Percentiles rank a stretch among this genome's conserved stretches.
Evolutionary conservation across 2,888 invertebrate species (phyloP).

Genomic region (Drosophila algonquin): DNA sequence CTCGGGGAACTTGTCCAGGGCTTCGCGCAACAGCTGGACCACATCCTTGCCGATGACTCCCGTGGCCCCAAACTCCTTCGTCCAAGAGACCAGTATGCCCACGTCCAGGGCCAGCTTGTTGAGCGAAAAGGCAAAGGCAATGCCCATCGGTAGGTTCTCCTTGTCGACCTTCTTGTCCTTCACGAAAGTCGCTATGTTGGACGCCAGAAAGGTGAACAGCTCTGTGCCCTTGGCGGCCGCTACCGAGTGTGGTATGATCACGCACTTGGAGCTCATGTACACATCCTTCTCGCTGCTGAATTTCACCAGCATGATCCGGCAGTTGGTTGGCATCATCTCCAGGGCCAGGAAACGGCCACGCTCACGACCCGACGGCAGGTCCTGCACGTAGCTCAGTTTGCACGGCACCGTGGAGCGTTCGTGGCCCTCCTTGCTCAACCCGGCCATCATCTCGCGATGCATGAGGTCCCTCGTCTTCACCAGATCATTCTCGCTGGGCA

Average conservation of each 20-base stretch:
- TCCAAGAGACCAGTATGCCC: constrained; percentile 94
- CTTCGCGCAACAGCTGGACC: constrained; percentile 92
- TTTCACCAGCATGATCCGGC: constrained; percentile 95
- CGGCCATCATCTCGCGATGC: constrained; percentile 89
- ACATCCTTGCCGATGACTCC: constrained; percentile 95
- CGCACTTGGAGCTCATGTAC: constrained; percentile 97
- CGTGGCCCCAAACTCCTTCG: constrained; percentile 96
- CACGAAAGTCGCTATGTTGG: constrained; percentile 94
- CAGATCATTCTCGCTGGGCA: constrained; percentile 90
- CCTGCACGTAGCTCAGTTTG: constrained; percentile 96
- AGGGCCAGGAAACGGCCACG: constrained; percentile 96
- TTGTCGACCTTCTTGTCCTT: constrained; percentile 89
- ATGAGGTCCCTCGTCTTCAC: constrained; percentile 89
- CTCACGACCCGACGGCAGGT: constrained; percentile 96
- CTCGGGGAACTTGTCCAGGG: constrained; percentile 92
- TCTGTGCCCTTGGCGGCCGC: constrained; percentile 94
- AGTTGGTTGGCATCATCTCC: constrained; percentile 99
- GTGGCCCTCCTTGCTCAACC: constrained; percentile 90
- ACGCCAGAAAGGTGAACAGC: constrained; percentile 96
- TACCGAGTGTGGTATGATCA: constrained; percentile 94
- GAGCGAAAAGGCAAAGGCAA: constrained; percentile 97
- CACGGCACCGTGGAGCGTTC: constrained; percentile 92
- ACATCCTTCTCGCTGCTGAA: constrained; percentile 90
- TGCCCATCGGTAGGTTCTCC: constrained; percentile 93
- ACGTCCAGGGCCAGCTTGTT: constrained; percentile 92